Evolutionary conservation across 2,797 vertebrate species (phyloP).

Genomic region (Sarcophilus harrisii): DNA sequence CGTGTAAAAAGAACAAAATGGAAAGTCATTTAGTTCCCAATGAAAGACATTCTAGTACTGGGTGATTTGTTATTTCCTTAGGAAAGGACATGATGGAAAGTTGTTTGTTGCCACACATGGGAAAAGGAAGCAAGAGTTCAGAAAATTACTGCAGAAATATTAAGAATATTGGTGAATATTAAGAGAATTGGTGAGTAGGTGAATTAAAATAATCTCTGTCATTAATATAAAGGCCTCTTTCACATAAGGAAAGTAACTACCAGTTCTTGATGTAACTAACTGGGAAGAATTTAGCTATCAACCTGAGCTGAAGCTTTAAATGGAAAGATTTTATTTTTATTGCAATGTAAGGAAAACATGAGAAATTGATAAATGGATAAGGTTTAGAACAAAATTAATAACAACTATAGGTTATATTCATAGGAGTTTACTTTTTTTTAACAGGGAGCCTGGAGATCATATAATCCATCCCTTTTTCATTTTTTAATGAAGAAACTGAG

Average conservation of each 20-base stretch:
- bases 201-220: neutral
- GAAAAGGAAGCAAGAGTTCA: slow-evolving; percentile 4
- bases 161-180: neutral
- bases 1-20: slow-evolving; percentile 10
- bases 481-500: neutral
- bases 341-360: neutral
- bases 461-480: neutral
- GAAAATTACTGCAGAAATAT: neutral
- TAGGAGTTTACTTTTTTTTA: neutral
- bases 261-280: neutral
- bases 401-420: neutral
- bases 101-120: slow-evolving; percentile 4
- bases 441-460: neutral
- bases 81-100: neutral
- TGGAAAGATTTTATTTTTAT: neutral
- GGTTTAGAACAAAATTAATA: neutral
- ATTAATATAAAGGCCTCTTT: slow-evolving; percentile 18
- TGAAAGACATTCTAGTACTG: neutral
- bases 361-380: neutral
- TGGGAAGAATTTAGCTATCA: neutral
- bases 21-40: neutral
- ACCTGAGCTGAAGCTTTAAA: slow-evolving; percentile 3
- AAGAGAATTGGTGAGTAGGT: too few relatives aligned
- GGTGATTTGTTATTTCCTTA: neutral
- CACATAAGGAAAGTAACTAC: neutral